phyloP scores from a whole-genome alignment of 2,888 invertebrate species.

The Aphidius colemani region DNA sequence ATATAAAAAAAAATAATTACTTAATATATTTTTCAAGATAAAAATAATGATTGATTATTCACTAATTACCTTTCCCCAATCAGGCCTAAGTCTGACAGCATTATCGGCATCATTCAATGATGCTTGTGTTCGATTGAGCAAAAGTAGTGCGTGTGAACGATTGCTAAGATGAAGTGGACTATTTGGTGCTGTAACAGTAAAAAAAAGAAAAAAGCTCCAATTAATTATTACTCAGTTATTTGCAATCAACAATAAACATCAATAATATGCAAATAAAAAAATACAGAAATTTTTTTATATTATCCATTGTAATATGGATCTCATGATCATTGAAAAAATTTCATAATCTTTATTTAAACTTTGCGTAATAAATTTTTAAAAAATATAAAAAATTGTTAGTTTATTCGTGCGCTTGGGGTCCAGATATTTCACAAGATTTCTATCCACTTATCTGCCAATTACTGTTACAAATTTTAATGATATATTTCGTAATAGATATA shows the following conservation, averaged over 20 bases:
- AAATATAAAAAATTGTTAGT: neutral
- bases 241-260: neutral
- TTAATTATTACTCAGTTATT: neutral
- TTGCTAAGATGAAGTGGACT: conserved; percentile 69
- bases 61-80: conserved; percentile 69
- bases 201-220: conserved; percentile 22
- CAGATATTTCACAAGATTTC: conserved; percentile 35
- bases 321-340: neutral
- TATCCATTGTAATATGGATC: too few species aligned
- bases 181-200: conserved; percentile 65
- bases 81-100: conserved; percentile 67
- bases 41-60: conserved; percentile 23
- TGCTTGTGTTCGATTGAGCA: conserved; percentile 67
- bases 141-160: conserved; percentile 68
- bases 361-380: conserved; percentile 21
- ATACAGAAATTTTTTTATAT: neutral
- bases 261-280: neutral
- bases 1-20: too few species aligned
- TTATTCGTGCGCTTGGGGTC: conserved; percentile 28
- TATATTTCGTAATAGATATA: conserved; percentile 21
- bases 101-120: conserved; percentile 71
- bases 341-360: conserved; percentile 27
- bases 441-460: conserved; percentile 32
- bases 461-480: conserved; percentile 35
- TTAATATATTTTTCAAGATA: neutral